Percentiles rank a stretch among this genome's conserved stretches.
Evolutionary conservation across 2,797 vertebrate species (phyloP).

Genomic region (Sebastes baramenuke): DNA sequence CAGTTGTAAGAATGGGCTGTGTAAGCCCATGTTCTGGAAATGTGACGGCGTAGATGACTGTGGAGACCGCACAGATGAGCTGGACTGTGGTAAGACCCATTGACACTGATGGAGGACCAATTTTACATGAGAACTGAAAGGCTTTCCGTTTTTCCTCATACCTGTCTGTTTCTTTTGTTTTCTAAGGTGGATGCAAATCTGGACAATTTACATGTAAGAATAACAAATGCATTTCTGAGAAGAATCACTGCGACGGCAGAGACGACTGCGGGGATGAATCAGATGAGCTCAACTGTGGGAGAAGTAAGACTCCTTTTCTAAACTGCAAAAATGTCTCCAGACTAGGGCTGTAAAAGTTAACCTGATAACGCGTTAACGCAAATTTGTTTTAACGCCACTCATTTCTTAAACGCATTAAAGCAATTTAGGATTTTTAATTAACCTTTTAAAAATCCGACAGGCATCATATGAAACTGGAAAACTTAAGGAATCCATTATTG

Average conservation of each 20-base stretch:
- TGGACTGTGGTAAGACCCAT: slow-evolving; percentile 84
- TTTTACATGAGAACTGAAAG: neutral
- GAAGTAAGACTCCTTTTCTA: slow-evolving; percentile 61
- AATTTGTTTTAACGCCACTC: too few species aligned
- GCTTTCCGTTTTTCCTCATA: neutral
- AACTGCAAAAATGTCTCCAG: neutral
- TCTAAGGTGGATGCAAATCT: slow-evolving; percentile 77
- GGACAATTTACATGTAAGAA: slow-evolving; percentile 81
- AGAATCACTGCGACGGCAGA: slow-evolving; percentile 80
- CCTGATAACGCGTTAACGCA: too few species aligned
- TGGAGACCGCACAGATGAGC: slow-evolving; percentile 90
- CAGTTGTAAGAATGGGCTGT: slow-evolving; percentile 85
- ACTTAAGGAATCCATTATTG: too few species aligned
- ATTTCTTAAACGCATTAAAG: too few species aligned
- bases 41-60: slow-evolving; percentile 92
- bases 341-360: too few species aligned
- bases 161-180: neutral
- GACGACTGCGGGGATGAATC: slow-evolving; percentile 87
- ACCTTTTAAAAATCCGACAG: too few species aligned
- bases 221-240: slow-evolving; percentile 81
- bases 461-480: too few species aligned
- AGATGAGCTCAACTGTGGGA: slow-evolving; percentile 85
- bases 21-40: slow-evolving; percentile 90
- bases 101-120: neutral
- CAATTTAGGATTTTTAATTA: too few species aligned